phyloP scores from a whole-genome alignment of 53 echinoderm and acorn worm genomes.

The Echinometra lucunter region DNA sequence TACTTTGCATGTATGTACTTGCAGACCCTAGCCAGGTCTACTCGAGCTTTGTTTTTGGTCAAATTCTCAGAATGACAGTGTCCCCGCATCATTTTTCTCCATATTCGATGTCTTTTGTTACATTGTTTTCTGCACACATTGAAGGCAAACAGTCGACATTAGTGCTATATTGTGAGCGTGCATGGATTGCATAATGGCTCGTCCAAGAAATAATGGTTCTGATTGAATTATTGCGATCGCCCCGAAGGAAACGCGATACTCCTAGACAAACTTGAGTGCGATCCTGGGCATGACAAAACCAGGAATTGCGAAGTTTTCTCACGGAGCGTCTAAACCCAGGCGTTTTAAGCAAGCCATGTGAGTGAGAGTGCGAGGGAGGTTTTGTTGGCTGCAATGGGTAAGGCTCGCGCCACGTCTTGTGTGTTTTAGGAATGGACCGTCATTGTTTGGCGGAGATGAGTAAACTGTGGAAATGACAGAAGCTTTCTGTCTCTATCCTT shows the following conservation, averaged over 20 bases:
- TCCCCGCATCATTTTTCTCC: background rate
- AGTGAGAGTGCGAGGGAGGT: background rate
- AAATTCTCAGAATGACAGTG: background rate
- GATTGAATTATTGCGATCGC: conserved; percentile 52
- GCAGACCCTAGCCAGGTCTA: background rate
- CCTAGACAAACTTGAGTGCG: conserved; percentile 9
- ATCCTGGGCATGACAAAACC: conserved; percentile 48
- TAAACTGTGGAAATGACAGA: conserved; percentile 36
- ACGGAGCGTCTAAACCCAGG: conserved; percentile 20
- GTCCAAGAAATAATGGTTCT: background rate
- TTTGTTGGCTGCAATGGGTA: background rate
- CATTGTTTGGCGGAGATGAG: conserved; percentile 46
- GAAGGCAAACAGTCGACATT: conserved; percentile 9
- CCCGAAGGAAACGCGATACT: conserved; percentile 36
- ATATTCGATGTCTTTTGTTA: background rate
- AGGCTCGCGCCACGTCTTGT: background rate
- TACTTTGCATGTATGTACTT: background rate
- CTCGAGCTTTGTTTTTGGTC: background rate
- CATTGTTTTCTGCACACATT: conserved; percentile 35
- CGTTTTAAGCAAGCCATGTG: conserved; percentile 28
- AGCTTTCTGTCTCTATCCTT: background rate
- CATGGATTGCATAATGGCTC: background rate
- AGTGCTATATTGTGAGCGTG: background rate
- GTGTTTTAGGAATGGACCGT: conserved; percentile 52
- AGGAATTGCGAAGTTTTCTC: conserved; percentile 42